These are phyloP conservation scores for Asbolus verrucosus DNA, from an alignment of 1,140 invertebrate genomes.

Conservation along the genomic window DNA sequence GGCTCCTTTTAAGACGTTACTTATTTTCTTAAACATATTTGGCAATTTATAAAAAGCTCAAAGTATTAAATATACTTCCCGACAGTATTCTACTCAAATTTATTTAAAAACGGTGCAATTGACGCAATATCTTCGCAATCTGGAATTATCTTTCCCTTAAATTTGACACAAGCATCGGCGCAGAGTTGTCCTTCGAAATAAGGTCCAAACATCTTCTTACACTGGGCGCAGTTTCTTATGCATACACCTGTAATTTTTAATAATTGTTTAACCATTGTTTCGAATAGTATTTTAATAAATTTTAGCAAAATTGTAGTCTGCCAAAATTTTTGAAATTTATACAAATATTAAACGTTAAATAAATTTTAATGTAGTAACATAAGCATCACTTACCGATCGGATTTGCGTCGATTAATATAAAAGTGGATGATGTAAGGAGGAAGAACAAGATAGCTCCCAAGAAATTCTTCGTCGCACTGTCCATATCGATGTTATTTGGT, in stretches of 20 bases:
- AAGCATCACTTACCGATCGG: conserved; percentile 38
- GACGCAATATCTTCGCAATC: conserved; percentile 85
- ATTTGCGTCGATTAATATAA: conserved; percentile 12
- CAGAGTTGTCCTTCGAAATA: conserved; percentile 88
- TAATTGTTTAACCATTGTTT: too few species aligned
- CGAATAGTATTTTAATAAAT: too few species aligned
- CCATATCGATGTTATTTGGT: conserved; percentile 3
- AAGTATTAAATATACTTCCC: conserved; percentile 1
- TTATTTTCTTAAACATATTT: too few species aligned
- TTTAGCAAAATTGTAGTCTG: too few species aligned
- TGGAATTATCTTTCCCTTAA: conserved; percentile 83
- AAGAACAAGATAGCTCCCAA: not conserved
- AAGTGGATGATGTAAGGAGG: conserved; percentile 12
- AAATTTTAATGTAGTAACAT: too few species aligned
- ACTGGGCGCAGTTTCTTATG: conserved; percentile 88
- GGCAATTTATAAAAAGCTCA: too few species aligned
- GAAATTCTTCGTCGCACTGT: conserved; percentile 9
- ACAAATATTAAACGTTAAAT: too few species aligned
- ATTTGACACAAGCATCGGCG: conserved; percentile 83
- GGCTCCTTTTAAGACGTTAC: too few species aligned
- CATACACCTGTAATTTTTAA: conserved; percentile 71
- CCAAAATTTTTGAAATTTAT: too few species aligned
- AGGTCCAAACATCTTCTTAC: conserved; percentile 86
- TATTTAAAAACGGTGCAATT: conserved; percentile 83
- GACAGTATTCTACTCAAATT: conserved; percentile 63